Evolutionary conservation across 2,888 invertebrate genomes (phyloP), one percentile per base, ranked within the genome.

Genomic region (Apeira syringaria): DNA sequence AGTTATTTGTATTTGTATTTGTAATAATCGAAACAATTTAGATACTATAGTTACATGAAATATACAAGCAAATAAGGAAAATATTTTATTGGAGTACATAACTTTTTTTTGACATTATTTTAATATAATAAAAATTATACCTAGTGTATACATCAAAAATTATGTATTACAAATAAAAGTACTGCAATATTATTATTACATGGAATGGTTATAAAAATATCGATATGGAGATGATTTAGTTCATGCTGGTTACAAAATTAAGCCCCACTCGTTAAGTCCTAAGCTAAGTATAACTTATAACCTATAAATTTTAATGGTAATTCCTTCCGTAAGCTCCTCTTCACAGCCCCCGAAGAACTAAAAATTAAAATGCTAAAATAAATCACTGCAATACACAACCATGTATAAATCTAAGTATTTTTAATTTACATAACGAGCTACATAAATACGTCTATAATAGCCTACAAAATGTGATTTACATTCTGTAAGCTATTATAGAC

Each of bases 311-410:
- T 15, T 31, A 34, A 22, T 48, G 44, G 41, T 26, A 40, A 50
- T 49, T 57, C 49, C 54, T 59, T 56, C 45, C 43, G 32, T 9
- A 35, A 13, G 29, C 50, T 41, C 50, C 38, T 27, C 13, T 54
- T 71, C 68, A 80, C 64, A 82, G 70, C 47, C 71, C 72, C 37
- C 79, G 80, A 39, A 80, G 73, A 68, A 67, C 83, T 83, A 80
- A 68, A 67, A 68, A 82, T 80, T 74, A 56, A 79, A 74, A 44
- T 47, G n/a, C n/a, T n/a, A n/a, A n/a, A n/a, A n/a, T n/a, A n/a
- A n/a, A n/a, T n/a, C n/a, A n/a, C n/a, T n/a, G n/a, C n/a, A n/a
- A n/a, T n/a, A n/a, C n/a, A n/a, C n/a, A n/a, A n/a, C 10, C 28
- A 27, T 10, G 12, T 24, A 34, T 25, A 11, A 15, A 27, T 26